Percentiles rank a stretch among this genome's conserved stretches.
phyloP scores from a whole-genome alignment of 2,888 invertebrate genomes.

The Thecophora atra region DNA sequence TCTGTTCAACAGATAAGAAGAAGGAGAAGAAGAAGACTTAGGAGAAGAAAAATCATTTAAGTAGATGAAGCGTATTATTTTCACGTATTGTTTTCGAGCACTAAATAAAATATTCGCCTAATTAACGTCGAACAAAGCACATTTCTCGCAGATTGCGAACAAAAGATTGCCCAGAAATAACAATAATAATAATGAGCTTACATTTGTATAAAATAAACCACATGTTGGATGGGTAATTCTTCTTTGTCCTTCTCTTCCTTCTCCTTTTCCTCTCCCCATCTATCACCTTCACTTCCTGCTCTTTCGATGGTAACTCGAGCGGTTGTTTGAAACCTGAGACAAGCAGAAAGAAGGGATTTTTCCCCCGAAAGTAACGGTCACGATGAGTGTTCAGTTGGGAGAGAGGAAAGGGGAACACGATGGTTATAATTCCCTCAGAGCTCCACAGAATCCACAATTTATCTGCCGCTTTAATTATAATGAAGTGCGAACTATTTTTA shows the following conservation, averaged over 20 bases:
- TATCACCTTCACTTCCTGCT: not conserved
- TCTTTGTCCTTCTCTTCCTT: not conserved
- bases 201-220: constrained; percentile 31
- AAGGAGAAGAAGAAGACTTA: not conserved
- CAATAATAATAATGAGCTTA: constrained; percentile 33
- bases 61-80: not conserved
- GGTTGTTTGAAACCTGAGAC: too few relatives aligned
- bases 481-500: constrained; percentile 49
- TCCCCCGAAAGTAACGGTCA: too few relatives aligned
- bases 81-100: too few relatives aligned
- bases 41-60: not conserved
- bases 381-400: not conserved
- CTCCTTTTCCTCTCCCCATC: not conserved
- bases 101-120: constrained; percentile 17
- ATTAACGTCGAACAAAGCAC: constrained; percentile 31
- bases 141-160: constrained; percentile 16
- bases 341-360: not conserved
- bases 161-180: constrained; percentile 22
- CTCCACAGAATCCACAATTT: constrained; percentile 4
- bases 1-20: not conserved
- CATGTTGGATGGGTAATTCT: constrained; percentile 19
- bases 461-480: constrained; percentile 47
- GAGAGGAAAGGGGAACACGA: not conserved
- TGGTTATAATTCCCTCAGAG: not conserved
- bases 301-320: not conserved